These are phyloP conservation scores for Macrobrachium nipponense DNA, from an alignment of 1,140 invertebrate genomes.

Conservation along the genomic window DNA sequence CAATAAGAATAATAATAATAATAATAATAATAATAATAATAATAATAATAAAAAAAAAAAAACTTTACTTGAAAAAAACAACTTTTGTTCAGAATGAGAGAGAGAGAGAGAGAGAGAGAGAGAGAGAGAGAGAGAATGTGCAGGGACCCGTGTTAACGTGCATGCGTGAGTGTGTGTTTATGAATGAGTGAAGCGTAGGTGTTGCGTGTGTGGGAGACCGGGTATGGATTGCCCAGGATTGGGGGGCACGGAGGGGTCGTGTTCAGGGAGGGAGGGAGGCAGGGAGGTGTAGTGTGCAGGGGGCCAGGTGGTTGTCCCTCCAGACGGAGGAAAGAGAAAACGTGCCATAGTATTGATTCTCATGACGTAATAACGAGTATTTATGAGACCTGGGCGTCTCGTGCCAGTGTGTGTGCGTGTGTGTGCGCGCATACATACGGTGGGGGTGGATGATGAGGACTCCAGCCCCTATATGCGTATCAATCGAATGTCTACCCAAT, in stretches of 20 bases:
- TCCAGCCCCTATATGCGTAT: not conserved
- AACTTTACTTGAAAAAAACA: too few relatives aligned
- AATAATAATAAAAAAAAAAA: too few relatives aligned
- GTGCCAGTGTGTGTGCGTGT: not conserved
- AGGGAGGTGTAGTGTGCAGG: not conserved
- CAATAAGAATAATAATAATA: too few relatives aligned
- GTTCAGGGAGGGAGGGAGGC: not conserved
- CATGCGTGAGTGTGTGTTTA: conserved; percentile 17
- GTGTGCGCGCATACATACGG: not conserved
- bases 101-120: too few relatives aligned
- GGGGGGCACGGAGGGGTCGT: not conserved
- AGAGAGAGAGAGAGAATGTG: too few relatives aligned
- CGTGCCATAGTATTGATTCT: too few relatives aligned
- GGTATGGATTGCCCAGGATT: not conserved
- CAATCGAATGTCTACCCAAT: not conserved
- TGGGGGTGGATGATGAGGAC: not conserved
- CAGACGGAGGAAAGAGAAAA: too few relatives aligned
- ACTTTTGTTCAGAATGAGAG: too few relatives aligned
- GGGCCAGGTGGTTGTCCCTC: not conserved
- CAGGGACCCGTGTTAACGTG: not conserved
- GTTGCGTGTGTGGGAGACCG: conserved; percentile 8
- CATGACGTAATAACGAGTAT: not conserved
- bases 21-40: too few relatives aligned
- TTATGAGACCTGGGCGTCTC: not conserved
- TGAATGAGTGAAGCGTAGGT: conserved; percentile 2